Conservation (phyloP, 2,797 vertebrate species). For the Bufotes viridis region DNA sequence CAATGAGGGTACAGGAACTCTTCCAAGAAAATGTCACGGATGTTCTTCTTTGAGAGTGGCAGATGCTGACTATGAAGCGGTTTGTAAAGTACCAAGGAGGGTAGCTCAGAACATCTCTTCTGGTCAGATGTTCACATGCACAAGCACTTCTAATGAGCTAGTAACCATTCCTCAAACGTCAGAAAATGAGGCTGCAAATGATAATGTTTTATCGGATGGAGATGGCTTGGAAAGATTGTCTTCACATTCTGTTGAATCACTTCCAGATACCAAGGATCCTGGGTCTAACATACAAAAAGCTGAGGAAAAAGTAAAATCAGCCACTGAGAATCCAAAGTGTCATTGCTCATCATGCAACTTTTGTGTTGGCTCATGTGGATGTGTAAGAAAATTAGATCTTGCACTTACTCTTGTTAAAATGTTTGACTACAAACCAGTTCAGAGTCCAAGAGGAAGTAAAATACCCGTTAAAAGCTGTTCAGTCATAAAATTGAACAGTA, state of each 20-base stretch:
- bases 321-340: conserved; percentile 75
- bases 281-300: conserved; percentile 68
- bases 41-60: conserved; percentile 85
- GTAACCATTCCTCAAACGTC: conserved; percentile 65
- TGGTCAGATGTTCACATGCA: conserved; percentile 77
- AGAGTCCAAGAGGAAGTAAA: conserved; percentile 82
- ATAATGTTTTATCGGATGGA: conserved; percentile 77
- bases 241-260: conserved; percentile 83
- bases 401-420: conserved; percentile 79
- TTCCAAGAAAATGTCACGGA: conserved; percentile 83
- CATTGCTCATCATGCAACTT: conserved; percentile 79
- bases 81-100: conserved; percentile 89
- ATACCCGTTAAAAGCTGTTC: conserved; percentile 78
- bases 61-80: conserved; percentile 91
- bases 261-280: conserved; percentile 76
- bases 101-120: conserved; percentile 83
- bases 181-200: conserved; percentile 68
- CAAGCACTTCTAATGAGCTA: conserved; percentile 77
- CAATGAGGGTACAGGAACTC: conserved; percentile 69
- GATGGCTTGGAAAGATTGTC: conserved; percentile 78
- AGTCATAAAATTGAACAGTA: conserved; percentile 67
- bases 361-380: conserved; percentile 64
- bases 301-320: conserved; percentile 72
- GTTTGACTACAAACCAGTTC: conserved; percentile 84
- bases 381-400: conserved; percentile 76